Evolutionary conservation across 2,797 vertebrate species (phyloP).

Genomic region (Tympanoctomys barrerae): DNA sequence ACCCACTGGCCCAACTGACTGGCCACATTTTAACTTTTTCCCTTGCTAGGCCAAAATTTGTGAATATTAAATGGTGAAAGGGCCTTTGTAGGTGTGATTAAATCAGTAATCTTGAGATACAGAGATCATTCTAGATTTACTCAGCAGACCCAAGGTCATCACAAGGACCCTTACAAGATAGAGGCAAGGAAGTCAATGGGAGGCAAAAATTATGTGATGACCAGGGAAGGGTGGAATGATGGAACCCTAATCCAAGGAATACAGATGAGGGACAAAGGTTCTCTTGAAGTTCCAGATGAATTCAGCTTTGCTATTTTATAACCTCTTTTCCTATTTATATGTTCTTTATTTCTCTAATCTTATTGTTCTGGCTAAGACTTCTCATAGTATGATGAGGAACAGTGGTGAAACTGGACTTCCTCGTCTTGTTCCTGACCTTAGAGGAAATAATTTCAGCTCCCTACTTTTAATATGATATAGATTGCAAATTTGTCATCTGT

Average conservation of each 20-base stretch:
- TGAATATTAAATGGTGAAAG: background rate
- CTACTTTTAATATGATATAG: background rate
- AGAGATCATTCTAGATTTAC: background rate
- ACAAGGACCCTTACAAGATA: background rate
- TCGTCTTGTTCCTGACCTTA: background rate
- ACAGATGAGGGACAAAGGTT: no score
- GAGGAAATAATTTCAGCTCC: background rate
- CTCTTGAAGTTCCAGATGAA: background rate
- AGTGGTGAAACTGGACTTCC: background rate
- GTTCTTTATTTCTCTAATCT: background rate
- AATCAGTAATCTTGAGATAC: background rate
- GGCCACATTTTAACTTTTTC: background rate
- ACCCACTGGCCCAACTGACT: background rate
- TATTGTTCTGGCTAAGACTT: background rate
- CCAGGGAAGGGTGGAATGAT: background rate
- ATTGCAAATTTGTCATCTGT: background rate
- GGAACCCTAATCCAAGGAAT: no score
- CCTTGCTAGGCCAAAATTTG: background rate
- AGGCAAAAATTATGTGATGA: background rate
- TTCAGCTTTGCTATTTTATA: background rate
- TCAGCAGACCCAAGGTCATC: fast-evolving
- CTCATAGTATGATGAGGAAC: background rate
- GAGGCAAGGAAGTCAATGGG: background rate
- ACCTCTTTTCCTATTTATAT: background rate
- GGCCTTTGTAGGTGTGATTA: background rate